A percentile compares a stretch with the other conserved stretches of the same genome.
Conservation (phyloP, 2,888 invertebrate species). For the Xanthia togata region DNA sequence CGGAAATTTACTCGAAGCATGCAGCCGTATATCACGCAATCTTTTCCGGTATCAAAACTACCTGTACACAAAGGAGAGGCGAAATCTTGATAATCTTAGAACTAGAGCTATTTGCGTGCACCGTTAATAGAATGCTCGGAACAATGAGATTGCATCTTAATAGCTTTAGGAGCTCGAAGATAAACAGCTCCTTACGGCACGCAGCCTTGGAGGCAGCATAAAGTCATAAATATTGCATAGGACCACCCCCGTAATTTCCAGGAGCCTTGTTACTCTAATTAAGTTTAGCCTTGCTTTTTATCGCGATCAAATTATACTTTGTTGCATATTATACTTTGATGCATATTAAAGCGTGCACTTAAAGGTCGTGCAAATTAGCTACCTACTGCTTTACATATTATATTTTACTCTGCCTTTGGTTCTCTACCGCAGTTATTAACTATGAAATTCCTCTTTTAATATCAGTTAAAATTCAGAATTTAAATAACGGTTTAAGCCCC, state of each 20-base stretch:
- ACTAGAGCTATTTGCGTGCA: slow-evolving; percentile 73
- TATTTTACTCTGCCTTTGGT: slow-evolving; percentile 21
- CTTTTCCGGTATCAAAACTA: slow-evolving; percentile 50
- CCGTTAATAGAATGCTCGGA: slow-evolving; percentile 73
- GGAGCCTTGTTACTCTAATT: slow-evolving; percentile 73
- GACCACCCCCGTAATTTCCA: slow-evolving; percentile 73
- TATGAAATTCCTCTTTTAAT: slow-evolving; percentile 16
- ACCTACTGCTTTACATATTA: slow-evolving; percentile 38
- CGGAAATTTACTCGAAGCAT: slow-evolving; percentile 41
- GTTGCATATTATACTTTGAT: slow-evolving; percentile 73
- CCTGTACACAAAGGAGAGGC: slow-evolving; percentile 48
- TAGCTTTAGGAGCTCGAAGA: slow-evolving; percentile 76
- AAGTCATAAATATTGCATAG: slow-evolving; percentile 73
- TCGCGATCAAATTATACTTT: slow-evolving; percentile 73
- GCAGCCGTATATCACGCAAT: slow-evolving; percentile 48
- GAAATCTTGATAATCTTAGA: slow-evolving; percentile 59
- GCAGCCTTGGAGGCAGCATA: slow-evolving; percentile 46
- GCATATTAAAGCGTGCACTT: slow-evolving; percentile 72
- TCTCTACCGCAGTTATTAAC: slow-evolving; percentile 18
- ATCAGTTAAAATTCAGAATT: slow-evolving; percentile 47
- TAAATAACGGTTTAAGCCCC: slow-evolving; percentile 37
- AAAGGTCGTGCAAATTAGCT: slow-evolving; percentile 68
- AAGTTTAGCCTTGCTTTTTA: slow-evolving; percentile 71
- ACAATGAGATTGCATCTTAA: slow-evolving; percentile 81
- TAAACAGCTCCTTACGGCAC: slow-evolving; percentile 68